These are phyloP conservation scores for Octomys mimax DNA, from an alignment of 2,797 vertebrate species.

Conservation along the genomic window DNA sequence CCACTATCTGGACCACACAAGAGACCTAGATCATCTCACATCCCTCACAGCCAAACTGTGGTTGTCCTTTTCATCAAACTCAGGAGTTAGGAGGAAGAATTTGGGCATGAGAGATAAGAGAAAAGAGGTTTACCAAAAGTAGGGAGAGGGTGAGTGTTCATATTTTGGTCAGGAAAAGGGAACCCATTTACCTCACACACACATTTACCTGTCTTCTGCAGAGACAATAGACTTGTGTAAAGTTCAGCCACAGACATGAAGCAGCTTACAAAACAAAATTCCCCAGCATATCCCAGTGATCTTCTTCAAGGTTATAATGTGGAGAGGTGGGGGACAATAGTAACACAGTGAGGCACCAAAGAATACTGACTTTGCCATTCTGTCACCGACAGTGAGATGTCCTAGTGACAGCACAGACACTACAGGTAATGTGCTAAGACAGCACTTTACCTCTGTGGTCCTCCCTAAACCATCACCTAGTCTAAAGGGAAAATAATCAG, in stretches of 20 bases:
- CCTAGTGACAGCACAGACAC: not conserved
- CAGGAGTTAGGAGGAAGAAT: not conserved
- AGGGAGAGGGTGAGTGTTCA: not conserved
- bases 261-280: not conserved
- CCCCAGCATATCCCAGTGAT: not conserved
- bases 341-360: no score
- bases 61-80: not conserved
- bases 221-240: not conserved
- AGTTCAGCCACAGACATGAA: not conserved
- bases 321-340: not conserved
- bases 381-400: not conserved
- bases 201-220: not conserved
- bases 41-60: not conserved
- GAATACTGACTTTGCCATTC: not conserved
- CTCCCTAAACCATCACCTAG: not conserved
- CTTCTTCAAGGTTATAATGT: fast-evolving
- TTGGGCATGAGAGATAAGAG: not conserved
- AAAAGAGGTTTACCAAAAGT: not conserved
- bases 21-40: not conserved
- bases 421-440: fast-evolving
- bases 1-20: not conserved
- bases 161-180: not conserved
- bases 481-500: not conserved
- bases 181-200: not conserved
- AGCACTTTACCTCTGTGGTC: not conserved